A percentile compares a stretch with the other conserved stretches of the same genome.
These are phyloP conservation scores for Timema cristinae DNA, from an alignment of 2,888 invertebrate species.

Conservation along the genomic window DNA sequence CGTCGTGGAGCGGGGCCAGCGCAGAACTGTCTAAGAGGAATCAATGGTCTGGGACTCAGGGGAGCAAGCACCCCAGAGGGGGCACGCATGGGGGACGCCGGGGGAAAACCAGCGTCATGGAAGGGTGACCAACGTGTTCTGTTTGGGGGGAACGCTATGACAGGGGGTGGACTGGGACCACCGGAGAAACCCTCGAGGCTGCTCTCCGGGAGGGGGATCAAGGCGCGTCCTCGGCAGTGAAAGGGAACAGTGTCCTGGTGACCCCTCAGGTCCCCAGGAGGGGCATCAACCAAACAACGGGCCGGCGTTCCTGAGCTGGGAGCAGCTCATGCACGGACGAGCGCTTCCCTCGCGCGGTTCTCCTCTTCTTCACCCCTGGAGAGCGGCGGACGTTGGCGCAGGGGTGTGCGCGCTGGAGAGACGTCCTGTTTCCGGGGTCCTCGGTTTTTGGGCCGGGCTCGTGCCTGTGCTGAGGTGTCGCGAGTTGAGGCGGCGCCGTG, in stretches of 20 bases:
- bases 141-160: constrained; percentile 58
- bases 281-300: constrained; percentile 23
- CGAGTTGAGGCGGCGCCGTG: constrained; percentile 61
- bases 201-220: constrained; percentile 36
- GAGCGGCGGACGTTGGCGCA: constrained; percentile 78
- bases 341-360: constrained; percentile 75
- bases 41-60: constrained; percentile 75
- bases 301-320: constrained; percentile 61
- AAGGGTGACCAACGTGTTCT: constrained; percentile 83
- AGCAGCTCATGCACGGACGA: constrained; percentile 79
- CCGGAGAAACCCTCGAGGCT: constrained; percentile 51
- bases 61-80: constrained; percentile 51
- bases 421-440: constrained; percentile 81
- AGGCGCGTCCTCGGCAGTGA: constrained; percentile 34
- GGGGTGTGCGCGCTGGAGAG: constrained; percentile 84
- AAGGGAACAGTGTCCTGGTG: constrained; percentile 34
- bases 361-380: constrained; percentile 72
- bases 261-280: constrained; percentile 41
- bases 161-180: constrained; percentile 42
- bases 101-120: constrained; percentile 68
- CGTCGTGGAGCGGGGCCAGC: constrained; percentile 86
- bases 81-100: constrained; percentile 44
- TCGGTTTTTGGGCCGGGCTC: constrained; percentile 82
- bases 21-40: constrained; percentile 85
- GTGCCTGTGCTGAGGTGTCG: constrained; percentile 83